Evolutionary conservation across 2,797 vertebrate genomes (phyloP).

Genomic region (Rhabdomys pumilio): DNA sequence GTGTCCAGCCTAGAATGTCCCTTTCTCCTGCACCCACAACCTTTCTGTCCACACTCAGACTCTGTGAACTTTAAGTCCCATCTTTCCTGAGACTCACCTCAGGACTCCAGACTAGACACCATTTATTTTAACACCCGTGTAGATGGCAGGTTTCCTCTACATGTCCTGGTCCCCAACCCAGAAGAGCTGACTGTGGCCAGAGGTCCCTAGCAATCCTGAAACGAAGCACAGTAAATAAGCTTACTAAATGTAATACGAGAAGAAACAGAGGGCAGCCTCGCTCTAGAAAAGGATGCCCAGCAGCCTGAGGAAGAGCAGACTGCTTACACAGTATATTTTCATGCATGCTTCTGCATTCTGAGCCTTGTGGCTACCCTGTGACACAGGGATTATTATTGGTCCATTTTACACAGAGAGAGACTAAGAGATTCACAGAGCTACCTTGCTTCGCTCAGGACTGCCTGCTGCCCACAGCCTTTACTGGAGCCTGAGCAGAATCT

Average conservation of each 20-base stretch:
- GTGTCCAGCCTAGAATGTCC: background rate
- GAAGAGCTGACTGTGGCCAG: background rate
- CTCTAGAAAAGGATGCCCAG: background rate
- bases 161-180: background rate
- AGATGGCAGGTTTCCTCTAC: background rate
- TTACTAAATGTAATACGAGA: background rate
- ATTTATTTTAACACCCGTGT: background rate
- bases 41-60: background rate
- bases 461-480: background rate
- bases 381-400: background rate
- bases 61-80: background rate
- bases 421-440: background rate
- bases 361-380: background rate
- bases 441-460: background rate
- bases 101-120: background rate
- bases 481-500: background rate
- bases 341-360: fast-evolving
- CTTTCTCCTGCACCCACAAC: no score
- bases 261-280: background rate
- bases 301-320: background rate
- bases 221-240: background rate
- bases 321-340: background rate
- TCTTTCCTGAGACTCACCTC: background rate
- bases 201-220: background rate
- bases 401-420: background rate